Percentiles rank a stretch among this genome's conserved stretches.
Conservation (phyloP, 2,797 vertebrate genomes). For the Scarus forsteni region DNA sequence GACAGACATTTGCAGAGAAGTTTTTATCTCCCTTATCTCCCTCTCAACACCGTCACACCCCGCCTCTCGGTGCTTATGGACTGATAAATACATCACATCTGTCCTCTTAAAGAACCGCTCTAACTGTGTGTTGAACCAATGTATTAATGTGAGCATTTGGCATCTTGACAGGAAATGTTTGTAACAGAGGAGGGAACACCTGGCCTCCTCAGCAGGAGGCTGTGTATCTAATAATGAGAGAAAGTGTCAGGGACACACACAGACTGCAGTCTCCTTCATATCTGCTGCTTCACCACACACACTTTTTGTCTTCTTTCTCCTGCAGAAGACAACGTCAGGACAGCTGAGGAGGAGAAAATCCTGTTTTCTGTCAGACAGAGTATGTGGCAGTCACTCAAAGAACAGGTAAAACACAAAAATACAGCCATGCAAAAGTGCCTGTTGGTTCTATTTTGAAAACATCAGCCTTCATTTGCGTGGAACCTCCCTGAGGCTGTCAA, state of each 20-base stretch:
- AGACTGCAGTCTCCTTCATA: constrained; percentile 15
- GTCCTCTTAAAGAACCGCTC: constrained; percentile 16
- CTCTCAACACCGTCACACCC: constrained; percentile 49
- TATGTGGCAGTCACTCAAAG: constrained; percentile 55
- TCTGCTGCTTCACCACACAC: constrained; percentile 4
- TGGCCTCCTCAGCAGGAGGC: constrained; percentile 66
- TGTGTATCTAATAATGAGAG: constrained; percentile 74
- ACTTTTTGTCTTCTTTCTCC: constrained; percentile 6
- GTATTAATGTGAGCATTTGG: constrained; percentile 8
- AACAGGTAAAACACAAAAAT: background rate
- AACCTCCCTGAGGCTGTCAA: constrained; percentile 52
- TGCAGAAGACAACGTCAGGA: constrained; percentile 32
- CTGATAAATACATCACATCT: constrained; percentile 59
- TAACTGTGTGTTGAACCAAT: background rate
- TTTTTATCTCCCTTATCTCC: constrained; percentile 33
- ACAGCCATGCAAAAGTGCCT: constrained; percentile 62
- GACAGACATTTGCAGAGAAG: constrained; percentile 41
- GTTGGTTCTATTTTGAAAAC: constrained; percentile 62
- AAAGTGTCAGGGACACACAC: constrained; percentile 66
- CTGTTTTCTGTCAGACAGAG: constrained; percentile 68
- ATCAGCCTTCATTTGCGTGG: constrained; percentile 62
- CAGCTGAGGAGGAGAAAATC: constrained; percentile 47
- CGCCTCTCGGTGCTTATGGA: constrained; percentile 35
- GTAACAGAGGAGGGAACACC: constrained; percentile 67
- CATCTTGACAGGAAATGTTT: constrained; percentile 31